Evolutionary conservation across 2,113 vertebrate species (phyloP), one percentile per base, ranked within the genome.

Genomic region (crab-eating macaque (Macaca fascicularis)): DNA sequence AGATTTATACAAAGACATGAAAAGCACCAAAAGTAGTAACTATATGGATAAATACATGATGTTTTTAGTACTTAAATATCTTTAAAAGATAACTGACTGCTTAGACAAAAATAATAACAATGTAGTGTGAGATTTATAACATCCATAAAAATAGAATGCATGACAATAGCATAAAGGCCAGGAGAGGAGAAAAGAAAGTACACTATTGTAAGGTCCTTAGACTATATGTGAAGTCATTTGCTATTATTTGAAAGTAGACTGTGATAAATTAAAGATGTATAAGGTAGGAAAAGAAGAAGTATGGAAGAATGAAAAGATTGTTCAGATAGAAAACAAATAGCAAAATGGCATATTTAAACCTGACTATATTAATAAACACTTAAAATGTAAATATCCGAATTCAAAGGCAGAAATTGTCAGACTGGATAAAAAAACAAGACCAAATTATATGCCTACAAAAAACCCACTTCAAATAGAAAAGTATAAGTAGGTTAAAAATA

Each of bases 21-120:
- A 96, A 93, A 75, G 4, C 2, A 57, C 32, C 30, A 22, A 82
- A 70, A 72, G 67, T 78, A 85, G 35, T 89, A 89, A 91, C 40
- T n/a, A 4, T 55, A 11, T 76, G 25, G 12, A 27, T 64, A 74
- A 72, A 78, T 23, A n/a, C 22, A 12, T 55, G 48, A 81, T 9
- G 30, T 13, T 80, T 43, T 88, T 67, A 70, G 35, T 35, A 75
- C 75, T 89, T 95, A 45, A 43, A 40, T 69, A 20, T 76, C 40
- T 96, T 43, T 94, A 59, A 81, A 80, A 90, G 43, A 27, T 55
- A 95, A 70, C 64, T 32, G 19, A 64, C 67, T 82, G 22, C 74
- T 90, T 55, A 84, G 61, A 72, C 11, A 88, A 93, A 93, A 86
- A 25, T 69, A 61, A 48, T 61, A 45, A 85, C 13, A 57, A 74